Evolutionary conservation across 2,888 invertebrate species (phyloP).

Genomic region (Apoda limacodes): DNA sequence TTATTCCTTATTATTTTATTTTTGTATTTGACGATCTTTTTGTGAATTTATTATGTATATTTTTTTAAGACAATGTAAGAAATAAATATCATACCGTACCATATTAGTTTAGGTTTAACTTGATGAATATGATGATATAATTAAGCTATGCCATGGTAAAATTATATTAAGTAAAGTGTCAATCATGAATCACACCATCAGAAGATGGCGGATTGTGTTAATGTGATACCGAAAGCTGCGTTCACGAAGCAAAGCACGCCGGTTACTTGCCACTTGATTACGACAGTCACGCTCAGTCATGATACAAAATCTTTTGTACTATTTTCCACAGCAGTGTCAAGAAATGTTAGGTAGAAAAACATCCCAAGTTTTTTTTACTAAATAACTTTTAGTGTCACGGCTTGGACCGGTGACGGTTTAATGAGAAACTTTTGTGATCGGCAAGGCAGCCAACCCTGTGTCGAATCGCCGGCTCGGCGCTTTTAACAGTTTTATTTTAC

Average conservation of each 20-base stretch:
- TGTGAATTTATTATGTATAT: too few species aligned
- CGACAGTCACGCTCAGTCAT: conserved; percentile 64
- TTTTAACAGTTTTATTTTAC: conserved; percentile 45
- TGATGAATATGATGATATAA: too few species aligned
- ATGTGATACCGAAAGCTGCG: conserved; percentile 19
- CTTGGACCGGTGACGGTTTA: conserved; percentile 58
- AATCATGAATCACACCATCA: not conserved
- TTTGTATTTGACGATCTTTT: too few species aligned
- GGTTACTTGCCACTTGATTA: conserved; percentile 59
- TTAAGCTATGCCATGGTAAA: too few species aligned
- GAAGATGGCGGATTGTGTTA: not conserved
- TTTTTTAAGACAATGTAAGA: too few species aligned
- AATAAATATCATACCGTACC: too few species aligned
- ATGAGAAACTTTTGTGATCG: conserved; percentile 66
- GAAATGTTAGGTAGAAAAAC: conserved; percentile 60
- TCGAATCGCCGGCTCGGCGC: conserved; percentile 53
- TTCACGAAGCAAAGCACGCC: conserved; percentile 12
- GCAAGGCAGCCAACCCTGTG: conserved; percentile 53
- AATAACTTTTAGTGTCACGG: conserved; percentile 64
- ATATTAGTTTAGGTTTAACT: too few species aligned
- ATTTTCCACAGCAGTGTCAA: conserved; percentile 58
- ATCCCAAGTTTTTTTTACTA: conserved; percentile 47
- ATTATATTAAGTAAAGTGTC: too few species aligned
- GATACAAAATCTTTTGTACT: conserved; percentile 65
- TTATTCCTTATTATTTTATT: too few species aligned